Evolutionary conservation across 1,140 invertebrate genomes (phyloP), one percentile per base, ranked within the genome.

Genomic region (Gryllus bimaculatus): DNA sequence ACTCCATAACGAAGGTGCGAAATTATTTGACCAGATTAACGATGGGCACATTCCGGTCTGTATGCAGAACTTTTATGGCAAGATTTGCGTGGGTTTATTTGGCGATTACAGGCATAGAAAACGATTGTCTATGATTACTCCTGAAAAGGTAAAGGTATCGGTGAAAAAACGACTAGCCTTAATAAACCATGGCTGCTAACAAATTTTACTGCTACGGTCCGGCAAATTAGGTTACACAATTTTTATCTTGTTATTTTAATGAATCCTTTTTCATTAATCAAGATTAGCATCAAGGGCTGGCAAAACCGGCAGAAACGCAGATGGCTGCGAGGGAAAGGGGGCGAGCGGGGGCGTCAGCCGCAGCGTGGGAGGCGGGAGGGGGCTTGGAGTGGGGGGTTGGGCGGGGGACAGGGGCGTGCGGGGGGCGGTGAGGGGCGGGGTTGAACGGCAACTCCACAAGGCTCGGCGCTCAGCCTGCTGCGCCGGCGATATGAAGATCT

Each of bases 181-280:
- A 18, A 66, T 13, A 66, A 10, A 66, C 26, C 10, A 66, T 66
- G 54, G 10, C 54, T 18, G 54, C 54, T 18, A 66, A 66, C 54
- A 66, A 66, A n/a, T n/a, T 66, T 66, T 66, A 66, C 54, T 66
- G 54, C 54, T 7, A 66, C 54, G 54, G n/a, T n/a, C 7, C 18
- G 54, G 54, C 18, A 66, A n/a, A n/a, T 66, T 66, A 66, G 10
- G 2, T 1, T 66, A 13, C 54, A 66, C 54, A 66, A 66, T 66
- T 66, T 66, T 66, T 66, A 66, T 66, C 54, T n/a, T 66, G 54
- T 66, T 66, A 66, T 66, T 66, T 7, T 66, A 66, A 66, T 66
- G 54, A 66, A 66, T 66, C 54, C 54, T 66, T 66, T 66, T 66
- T 66, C 54, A 66, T 66, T 66, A 66, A 66, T 66, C 54, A 66